phyloP scores from a whole-genome alignment of 2,888 invertebrate species.

The Trichacis sp. region DNA sequence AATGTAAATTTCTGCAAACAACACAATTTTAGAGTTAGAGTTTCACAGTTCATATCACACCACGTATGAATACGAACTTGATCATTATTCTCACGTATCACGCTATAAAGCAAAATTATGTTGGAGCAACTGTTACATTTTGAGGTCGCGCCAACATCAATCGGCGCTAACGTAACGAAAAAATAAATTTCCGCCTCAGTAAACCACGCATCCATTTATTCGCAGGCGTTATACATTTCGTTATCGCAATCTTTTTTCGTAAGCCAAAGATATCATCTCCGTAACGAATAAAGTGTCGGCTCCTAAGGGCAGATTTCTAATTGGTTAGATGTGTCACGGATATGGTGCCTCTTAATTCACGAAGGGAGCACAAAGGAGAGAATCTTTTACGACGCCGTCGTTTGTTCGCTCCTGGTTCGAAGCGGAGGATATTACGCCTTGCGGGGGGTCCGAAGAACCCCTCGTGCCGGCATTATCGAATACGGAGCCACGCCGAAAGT shows the following conservation, averaged over 20 bases:
- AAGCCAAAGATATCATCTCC: slow-evolving; percentile 26
- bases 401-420: slow-evolving; percentile 33
- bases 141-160: too few species aligned
- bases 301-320: slow-evolving; percentile 40
- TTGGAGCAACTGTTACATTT: too few species aligned
- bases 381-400: slow-evolving; percentile 32
- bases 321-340: slow-evolving; percentile 44
- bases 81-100: too few species aligned
- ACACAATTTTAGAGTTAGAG: too few species aligned
- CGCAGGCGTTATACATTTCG: not conserved
- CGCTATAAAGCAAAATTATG: too few species aligned
- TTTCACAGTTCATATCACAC: too few species aligned
- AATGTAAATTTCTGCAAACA: too few species aligned
- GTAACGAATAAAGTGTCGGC: slow-evolving; percentile 28
- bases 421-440: slow-evolving; percentile 53
- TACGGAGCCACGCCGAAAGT: slow-evolving; percentile 47
- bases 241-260: slow-evolving; percentile 5
- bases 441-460: slow-evolving; percentile 48
- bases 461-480: slow-evolving; percentile 28
- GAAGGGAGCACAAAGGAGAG: slow-evolving; percentile 25
- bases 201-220: not conserved
- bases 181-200: not conserved
- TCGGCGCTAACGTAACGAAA: too few species aligned
- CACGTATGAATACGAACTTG: too few species aligned
- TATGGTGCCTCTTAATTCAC: slow-evolving; percentile 41